A percentile compares a stretch with the other conserved stretches of the same genome.
Evolutionary conservation across 2,888 invertebrate species (phyloP).

Genomic region (Xylota sylvarum): DNA sequence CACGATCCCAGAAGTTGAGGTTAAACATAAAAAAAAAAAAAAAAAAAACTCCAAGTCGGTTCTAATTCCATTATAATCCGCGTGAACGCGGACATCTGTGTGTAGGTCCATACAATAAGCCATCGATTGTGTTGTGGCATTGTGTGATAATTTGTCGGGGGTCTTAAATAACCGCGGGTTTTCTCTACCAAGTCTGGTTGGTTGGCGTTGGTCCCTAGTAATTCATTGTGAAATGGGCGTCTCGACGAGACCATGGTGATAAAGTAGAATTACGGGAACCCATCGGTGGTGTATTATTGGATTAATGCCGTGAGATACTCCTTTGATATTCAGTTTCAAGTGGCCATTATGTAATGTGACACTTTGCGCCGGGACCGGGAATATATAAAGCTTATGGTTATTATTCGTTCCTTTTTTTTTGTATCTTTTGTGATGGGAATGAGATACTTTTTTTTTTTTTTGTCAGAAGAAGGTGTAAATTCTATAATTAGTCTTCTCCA

Average conservation of each 20-base stretch:
- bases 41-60: slow-evolving; percentile 27
- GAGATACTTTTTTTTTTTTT: slow-evolving; percentile 13
- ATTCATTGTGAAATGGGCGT: slow-evolving; percentile 64
- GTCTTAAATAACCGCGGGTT: slow-evolving; percentile 54
- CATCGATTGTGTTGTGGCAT: slow-evolving; percentile 44
- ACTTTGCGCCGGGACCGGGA: slow-evolving; percentile 51
- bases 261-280: slow-evolving; percentile 55
- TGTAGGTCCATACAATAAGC: slow-evolving; percentile 33
- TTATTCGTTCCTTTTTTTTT: slow-evolving; percentile 12
- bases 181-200: slow-evolving; percentile 13
- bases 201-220: slow-evolving; percentile 40
- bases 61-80: slow-evolving; percentile 56
- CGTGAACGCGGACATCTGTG: slow-evolving; percentile 62
- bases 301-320: slow-evolving; percentile 62
- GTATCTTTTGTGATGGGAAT: slow-evolving; percentile 16
- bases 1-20: slow-evolving; percentile 58
- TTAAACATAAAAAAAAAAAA: background rate
- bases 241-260: slow-evolving; percentile 36
- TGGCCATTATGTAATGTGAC: slow-evolving; percentile 69
- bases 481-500: slow-evolving; percentile 73
- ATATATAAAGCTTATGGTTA: slow-evolving; percentile 22
- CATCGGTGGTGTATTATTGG: slow-evolving; percentile 42
- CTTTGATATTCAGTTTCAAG: slow-evolving; percentile 45
- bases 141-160: slow-evolving; percentile 71
- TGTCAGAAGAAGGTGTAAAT: slow-evolving; percentile 62